Evolutionary conservation across 2,888 invertebrate species (phyloP).

Genomic region (Sesia apiformis): DNA sequence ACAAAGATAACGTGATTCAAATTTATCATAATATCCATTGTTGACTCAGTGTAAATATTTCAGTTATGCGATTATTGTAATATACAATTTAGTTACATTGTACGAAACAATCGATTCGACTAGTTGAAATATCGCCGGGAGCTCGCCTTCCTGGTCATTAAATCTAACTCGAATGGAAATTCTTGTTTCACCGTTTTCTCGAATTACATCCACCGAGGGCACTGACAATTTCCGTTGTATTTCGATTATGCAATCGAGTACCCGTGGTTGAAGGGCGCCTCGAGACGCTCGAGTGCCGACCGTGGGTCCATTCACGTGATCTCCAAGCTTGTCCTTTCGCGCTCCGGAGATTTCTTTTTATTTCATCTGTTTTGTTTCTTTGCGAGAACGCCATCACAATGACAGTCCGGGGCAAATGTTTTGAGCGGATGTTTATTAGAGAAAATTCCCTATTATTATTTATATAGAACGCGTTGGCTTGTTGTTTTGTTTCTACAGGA

Average conservation of each 20-base stretch:
- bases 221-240: background rate
- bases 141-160: conserved; percentile 23
- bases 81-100: conserved; percentile 43
- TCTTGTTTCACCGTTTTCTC: background rate
- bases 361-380: conserved; percentile 49
- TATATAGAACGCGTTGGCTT: background rate
- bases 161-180: conserved; percentile 11
- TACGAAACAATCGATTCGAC: conserved; percentile 38
- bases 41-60: conserved; percentile 33
- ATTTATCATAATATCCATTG: conserved; percentile 7
- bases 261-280: conserved; percentile 11
- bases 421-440: conserved; percentile 46
- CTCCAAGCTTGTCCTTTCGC: conserved; percentile 41
- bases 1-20: background rate
- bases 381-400: conserved; percentile 43
- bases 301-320: conserved; percentile 23
- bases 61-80: conserved; percentile 26
- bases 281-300: conserved; percentile 19
- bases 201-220: conserved; percentile 7
- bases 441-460: conserved; percentile 20
- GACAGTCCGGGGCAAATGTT: conserved; percentile 40
- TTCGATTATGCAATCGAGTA: background rate
- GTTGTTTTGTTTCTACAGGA: background rate
- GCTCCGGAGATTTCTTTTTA: conserved; percentile 41
- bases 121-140: conserved; percentile 21